Conservation (phyloP, 2,888 invertebrate species). For the Watsonalla binaria region DNA sequence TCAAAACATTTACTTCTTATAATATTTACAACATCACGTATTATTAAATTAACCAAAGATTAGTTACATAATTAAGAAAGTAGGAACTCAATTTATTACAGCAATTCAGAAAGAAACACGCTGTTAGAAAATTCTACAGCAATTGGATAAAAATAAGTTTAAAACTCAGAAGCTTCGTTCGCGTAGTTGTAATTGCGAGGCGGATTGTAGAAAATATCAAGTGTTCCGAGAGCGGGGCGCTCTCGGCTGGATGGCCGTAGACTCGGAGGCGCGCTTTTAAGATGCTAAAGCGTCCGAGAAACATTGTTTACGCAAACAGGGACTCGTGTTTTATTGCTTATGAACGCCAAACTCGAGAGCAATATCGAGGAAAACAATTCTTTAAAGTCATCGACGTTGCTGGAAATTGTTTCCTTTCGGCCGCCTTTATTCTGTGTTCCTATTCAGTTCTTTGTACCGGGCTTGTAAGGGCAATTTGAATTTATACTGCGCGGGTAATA, state of each 20-base stretch:
- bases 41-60: too few species aligned
- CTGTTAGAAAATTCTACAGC: not conserved
- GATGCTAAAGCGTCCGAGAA: conserved; percentile 48
- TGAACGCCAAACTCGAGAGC: conserved; percentile 34
- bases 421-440: conserved; percentile 12
- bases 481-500: not conserved
- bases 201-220: conserved; percentile 11
- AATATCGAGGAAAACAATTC: conserved; percentile 45
- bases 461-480: conserved; percentile 7
- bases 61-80: too few species aligned
- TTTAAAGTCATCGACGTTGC: conserved; percentile 27
- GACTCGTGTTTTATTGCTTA: conserved; percentile 50
- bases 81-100: too few species aligned
- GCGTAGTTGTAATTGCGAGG: not conserved
- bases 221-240: conserved; percentile 4
- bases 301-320: conserved; percentile 45
- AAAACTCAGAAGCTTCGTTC: not conserved
- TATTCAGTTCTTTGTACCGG: conserved; percentile 10
- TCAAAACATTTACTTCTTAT: too few species aligned
- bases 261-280: conserved; percentile 26
- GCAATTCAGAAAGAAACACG: too few species aligned
- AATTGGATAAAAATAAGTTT: not conserved
- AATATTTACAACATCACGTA: too few species aligned
- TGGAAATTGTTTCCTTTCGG: conserved; percentile 24
- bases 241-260: not conserved